Conservation (phyloP, 2,113 vertebrate species). For the Chamaetylas fuelleborni region DNA sequence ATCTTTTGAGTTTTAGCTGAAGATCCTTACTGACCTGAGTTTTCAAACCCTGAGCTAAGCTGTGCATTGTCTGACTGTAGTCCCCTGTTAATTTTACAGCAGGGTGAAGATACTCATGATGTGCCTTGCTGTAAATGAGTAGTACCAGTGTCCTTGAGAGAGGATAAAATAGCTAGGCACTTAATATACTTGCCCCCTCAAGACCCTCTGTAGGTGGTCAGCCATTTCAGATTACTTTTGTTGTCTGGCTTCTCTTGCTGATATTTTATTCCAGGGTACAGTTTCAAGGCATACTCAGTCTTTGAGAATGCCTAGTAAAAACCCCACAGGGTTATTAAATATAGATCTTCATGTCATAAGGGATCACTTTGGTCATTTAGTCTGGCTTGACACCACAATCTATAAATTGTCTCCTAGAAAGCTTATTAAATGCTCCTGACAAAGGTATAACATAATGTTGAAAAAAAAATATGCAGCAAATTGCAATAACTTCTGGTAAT, state of each 20-base stretch:
- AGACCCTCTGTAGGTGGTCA: not conserved
- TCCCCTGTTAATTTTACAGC: not conserved
- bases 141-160: not conserved
- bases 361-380: not conserved
- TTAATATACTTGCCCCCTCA: not conserved
- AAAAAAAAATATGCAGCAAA: not conserved
- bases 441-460: not conserved
- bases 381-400: not conserved
- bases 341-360: not conserved
- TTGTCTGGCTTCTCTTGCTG: not conserved
- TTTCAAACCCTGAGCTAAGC: not conserved
- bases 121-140: not conserved
- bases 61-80: not conserved
- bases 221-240: not conserved
- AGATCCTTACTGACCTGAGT: not conserved
- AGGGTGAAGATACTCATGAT: rapidly evolving
- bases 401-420: not conserved
- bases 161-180: not conserved
- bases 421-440: not conserved
- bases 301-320: not conserved
- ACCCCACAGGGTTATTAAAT: not conserved
- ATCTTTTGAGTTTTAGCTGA: not conserved
- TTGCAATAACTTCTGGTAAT: not conserved
- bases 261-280: not conserved
- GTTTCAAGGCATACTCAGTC: not conserved